Percentiles rank a stretch among this genome's conserved stretches.
These are phyloP conservation scores for Nycticorax nycticorax DNA, from an alignment of 2,113 vertebrate genomes.

Conservation along the genomic window DNA sequence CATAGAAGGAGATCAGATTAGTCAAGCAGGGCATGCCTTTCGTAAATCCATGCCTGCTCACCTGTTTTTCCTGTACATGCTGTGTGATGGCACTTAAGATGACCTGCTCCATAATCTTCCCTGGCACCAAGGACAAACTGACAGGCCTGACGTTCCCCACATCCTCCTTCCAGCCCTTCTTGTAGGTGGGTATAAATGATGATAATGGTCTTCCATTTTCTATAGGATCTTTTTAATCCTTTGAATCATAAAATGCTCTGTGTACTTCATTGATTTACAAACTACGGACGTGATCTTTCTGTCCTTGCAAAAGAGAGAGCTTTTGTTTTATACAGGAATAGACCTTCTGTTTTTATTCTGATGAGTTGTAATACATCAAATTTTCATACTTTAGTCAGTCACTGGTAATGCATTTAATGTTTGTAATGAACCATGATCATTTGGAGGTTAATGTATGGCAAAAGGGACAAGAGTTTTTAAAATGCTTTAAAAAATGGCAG, in stretches of 20 bases:
- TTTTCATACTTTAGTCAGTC: not conserved
- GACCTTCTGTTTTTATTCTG: not conserved
- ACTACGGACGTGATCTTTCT: not conserved
- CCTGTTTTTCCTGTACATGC: not conserved
- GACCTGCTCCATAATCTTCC: not conserved
- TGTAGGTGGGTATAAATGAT: not conserved
- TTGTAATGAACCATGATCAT: not conserved
- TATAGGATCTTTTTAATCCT: not conserved
- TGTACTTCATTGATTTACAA: not conserved
- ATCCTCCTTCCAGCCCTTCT: not conserved
- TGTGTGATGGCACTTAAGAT: fast-evolving
- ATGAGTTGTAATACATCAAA: not conserved
- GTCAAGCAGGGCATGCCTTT: not conserved
- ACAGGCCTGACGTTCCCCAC: not conserved
- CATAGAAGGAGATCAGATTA: not conserved
- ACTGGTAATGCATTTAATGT: not conserved
- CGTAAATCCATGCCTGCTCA: fast-evolving
- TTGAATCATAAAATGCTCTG: not conserved
- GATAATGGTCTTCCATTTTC: not conserved
- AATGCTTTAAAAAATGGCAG: not conserved
- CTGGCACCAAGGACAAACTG: no score
- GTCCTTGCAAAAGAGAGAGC: not conserved
- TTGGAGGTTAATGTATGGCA: not conserved
- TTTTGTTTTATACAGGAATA: not conserved
- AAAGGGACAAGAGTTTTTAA: not conserved